Base-by-base conservation (phyloP, 2,113 vertebrate species). In the Pituophis catenifer region DNA sequence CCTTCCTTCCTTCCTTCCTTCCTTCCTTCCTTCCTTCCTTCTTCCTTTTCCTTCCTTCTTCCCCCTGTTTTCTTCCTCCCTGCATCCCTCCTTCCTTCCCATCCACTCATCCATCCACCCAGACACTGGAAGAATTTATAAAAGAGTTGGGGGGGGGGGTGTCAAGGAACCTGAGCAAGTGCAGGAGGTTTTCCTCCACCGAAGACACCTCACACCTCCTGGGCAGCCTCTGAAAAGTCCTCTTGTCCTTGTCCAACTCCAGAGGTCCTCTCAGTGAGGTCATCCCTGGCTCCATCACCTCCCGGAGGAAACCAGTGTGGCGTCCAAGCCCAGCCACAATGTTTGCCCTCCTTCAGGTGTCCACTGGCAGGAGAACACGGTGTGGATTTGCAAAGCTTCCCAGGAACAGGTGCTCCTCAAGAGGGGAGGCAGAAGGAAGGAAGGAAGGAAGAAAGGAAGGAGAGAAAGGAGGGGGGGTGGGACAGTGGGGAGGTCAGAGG, bases 271-370 rank as follows among this genome's bases (percentile, higher is more conserved):
- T 23, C 21, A 23, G 70, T 95, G 95, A 96, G 94, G 92, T 91
- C 89, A 93, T 52, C 7, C 0, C 92, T 94, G 55, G 86, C 92
- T 94, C 92, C 94, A 94, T 57, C 70, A 93, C 90, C 92, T 94
- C 5, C 0, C 90, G 81, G 53, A 96, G 94, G 94, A 95, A 96
- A 93, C 29, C 62, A 90, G 62, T 33, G 44, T 12, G 54, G 92
- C 93, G 59, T 29, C 59, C 96, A 94, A 91, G 26, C 59, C 90
- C 75, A 92, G 52, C 23, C 88, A 6, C 55, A 86, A 10, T 50
- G 88, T 93, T 95, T 75, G 89, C 57, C 52, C 92, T 53, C 59
- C 85, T 89, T 94, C 95, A 92, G 94, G 91, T 93, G 90, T 19
- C 93, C n/a, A 2, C 81, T 89, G 33, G 33, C 89, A 93, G 59